These are phyloP conservation scores for Pimpla rufipes DNA, from an alignment of 2,888 invertebrate species.

Conservation along the genomic window DNA sequence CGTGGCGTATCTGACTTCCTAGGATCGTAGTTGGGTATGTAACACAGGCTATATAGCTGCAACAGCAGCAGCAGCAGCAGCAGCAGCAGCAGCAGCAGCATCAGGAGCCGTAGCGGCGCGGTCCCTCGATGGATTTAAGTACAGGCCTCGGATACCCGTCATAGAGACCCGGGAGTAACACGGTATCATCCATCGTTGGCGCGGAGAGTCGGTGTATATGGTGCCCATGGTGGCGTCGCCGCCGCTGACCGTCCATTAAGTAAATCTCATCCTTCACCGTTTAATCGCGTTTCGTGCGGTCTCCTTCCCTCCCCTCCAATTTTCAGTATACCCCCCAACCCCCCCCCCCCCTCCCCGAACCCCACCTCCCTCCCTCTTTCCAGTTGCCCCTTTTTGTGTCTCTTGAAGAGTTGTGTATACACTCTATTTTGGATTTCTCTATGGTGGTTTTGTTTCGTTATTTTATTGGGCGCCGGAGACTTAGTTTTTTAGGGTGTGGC, in stretches of 20 bases:
- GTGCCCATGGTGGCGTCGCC: conserved; percentile 46
- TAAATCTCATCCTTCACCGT: conserved; percentile 71
- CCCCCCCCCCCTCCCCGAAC: background rate
- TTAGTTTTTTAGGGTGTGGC: no score
- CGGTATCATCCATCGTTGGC: conserved; percentile 68
- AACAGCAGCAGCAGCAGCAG: conserved; percentile 58
- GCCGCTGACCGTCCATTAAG: conserved; percentile 68
- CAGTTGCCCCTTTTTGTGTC: background rate
- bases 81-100: conserved; percentile 2
- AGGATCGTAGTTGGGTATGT: conserved; percentile 58
- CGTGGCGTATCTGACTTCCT: conserved; percentile 64
- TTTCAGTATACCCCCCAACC: conserved; percentile 1
- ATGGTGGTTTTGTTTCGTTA: no score
- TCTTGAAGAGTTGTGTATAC: no score
- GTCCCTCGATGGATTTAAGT: conserved; percentile 69
- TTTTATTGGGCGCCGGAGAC: no score
- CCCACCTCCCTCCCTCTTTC: conserved; percentile 34
- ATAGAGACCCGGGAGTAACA: conserved; percentile 69
- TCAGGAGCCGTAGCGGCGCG: conserved; percentile 49
- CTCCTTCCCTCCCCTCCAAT: conserved; percentile 36
- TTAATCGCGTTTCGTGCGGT: conserved; percentile 68
- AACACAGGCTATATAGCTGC: conserved; percentile 16
- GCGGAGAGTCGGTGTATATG: no score
- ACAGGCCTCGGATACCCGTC: conserved; percentile 67
- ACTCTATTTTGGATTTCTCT: no score